Base-by-base conservation (phyloP, 2,113 vertebrate species). In the Calypte anna region DNA sequence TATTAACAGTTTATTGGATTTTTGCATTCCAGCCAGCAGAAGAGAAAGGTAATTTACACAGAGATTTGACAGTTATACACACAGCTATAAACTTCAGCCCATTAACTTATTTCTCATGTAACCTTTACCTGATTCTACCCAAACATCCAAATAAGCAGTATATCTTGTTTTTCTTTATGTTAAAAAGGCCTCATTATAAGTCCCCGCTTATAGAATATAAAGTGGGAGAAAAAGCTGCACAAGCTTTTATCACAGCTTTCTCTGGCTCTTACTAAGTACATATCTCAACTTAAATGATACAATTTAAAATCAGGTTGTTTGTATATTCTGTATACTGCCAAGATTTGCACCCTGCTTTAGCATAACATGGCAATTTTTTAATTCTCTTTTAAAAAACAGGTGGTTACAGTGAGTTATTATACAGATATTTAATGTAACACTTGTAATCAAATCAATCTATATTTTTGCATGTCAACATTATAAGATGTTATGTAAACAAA, bases 1-100 rank as follows among this genome's bases (percentile, higher is more conserved):
- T 98, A 98, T 98, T 97, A 98, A 97, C 92, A 98, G 96, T 97
- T 98, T 98, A 98, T 98, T 98, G 97, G 95, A 98, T 97, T 98
- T 98, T 97, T 97, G 94, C 96, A 98, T 98, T 95, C 89, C 76
- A 96, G 88, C 72, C 94, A 97, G 90, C 72, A 97, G 90, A 97
- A 97, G 94, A 97, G 96, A 97, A 98, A 97, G 92, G 96, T 97
- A 98, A 98, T 98, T 98, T 98, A 98, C 97, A 97, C 95, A 97
- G 96, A 97, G 96, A 98, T 97, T 97, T 98, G 97, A 97, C 97
- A 98, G 97, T 97, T 97, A 98, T 96, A 96, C 80, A 97, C 95
- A 97, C 61, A 96, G 96, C 96, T 96, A 97, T 97, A 98, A 98
- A 98, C 97, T 96, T 96, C 90, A 97, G 91, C 96, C 95, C 95